phyloP scores from a whole-genome alignment of 2,113 vertebrate species.

The Siniperca knerii region DNA sequence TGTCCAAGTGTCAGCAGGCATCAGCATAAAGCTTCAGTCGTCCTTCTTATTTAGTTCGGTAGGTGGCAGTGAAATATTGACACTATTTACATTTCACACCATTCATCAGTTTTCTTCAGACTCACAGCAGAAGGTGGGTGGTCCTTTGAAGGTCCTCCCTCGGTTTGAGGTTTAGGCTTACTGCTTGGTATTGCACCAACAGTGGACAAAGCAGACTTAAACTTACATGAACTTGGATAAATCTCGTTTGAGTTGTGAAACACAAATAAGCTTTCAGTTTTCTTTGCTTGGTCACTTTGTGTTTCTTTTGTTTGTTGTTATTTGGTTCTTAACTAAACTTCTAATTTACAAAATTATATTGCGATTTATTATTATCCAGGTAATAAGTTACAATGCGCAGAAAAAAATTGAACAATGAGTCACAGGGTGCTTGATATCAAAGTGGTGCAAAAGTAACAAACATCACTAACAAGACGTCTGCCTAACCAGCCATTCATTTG shows the following conservation, averaged over 20 bases:
- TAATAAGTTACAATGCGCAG: background rate
- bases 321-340: background rate
- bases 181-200: background rate
- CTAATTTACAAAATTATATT: background rate
- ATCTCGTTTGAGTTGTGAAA: background rate
- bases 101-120: background rate
- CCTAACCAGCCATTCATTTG: background rate
- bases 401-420: background rate
- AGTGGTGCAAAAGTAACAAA: background rate
- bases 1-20: background rate
- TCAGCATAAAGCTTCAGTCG: background rate
- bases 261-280: background rate
- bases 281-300: background rate
- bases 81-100: constrained; percentile 21
- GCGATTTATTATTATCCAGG: background rate
- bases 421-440: background rate
- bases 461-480: background rate
- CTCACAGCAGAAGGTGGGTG: constrained; percentile 4
- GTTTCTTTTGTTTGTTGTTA: background rate
- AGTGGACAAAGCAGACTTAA: background rate
- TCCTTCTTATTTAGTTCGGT: background rate
- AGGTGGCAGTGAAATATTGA: constrained; percentile 54
- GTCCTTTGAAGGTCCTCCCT: background rate
- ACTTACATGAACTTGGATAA: background rate
- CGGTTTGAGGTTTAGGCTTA: background rate